Evolutionary conservation across 1,140 invertebrate genomes (phyloP), one percentile per base, ranked within the genome.

Genomic region (Bombus vancouverensis): DNA sequence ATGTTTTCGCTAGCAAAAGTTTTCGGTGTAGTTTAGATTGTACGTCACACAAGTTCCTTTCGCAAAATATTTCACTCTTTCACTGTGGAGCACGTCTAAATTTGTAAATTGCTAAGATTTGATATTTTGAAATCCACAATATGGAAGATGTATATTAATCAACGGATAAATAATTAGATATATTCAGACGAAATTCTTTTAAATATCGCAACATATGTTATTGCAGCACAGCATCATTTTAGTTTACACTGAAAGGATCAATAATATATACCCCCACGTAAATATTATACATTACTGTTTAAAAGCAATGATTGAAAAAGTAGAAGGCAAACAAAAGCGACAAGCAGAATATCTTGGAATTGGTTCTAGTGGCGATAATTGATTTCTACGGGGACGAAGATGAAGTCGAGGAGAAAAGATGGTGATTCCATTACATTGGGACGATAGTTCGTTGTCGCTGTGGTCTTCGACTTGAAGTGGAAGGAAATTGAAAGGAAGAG

Each of bases 401-500:
- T 53, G 83, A 80, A 57, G 37, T 57, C 76, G 77, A 53, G 42
- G 70, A 81, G 78, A 74, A 81, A 71, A 57, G 70, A 72, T 34
- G 83, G 59, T 74, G 78, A 85, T 85, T 44, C 83, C 78, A 85
- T 85, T 85, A 81, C 77, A 73, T 18, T 13, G 44, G 83, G 44
- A 66, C 70, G 78, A 85, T 57, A 44, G 59, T 47, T 86, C 80
- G 77, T 86, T 83, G 79, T 80, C 85, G 47, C 80, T 18, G 53
- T 83, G 79, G 62, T 82, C 72, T 82, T 74, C 72, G n/a, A 44
- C 8, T 39, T 28, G 71, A 44, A 70, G 71, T 53, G 80, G 70
- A 44, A 82, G 68, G 75, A 80, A 68, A 87, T 82, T 77, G 81
- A 84, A 71, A 87, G 74, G 57, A 82, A 78, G 68, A 84, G 82